Percentiles rank a stretch among this genome's conserved stretches.
These are phyloP conservation scores for Botia almorhae DNA, from an alignment of 2,797 vertebrate genomes.

Conservation along the genomic window DNA sequence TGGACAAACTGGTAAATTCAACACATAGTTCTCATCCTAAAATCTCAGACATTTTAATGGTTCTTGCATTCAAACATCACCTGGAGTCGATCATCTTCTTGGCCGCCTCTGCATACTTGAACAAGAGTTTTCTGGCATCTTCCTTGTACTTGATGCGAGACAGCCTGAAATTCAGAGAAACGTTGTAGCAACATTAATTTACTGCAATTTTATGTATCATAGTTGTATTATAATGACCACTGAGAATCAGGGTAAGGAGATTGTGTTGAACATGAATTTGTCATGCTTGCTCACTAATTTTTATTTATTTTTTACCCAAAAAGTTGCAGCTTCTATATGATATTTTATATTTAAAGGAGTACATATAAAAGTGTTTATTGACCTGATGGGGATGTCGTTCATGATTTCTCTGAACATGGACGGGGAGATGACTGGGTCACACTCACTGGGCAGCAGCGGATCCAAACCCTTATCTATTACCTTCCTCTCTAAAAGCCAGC, in stretches of 20 bases:
- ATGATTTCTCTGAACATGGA: slow-evolving; percentile 99
- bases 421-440: slow-evolving; percentile 91
- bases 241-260: too few species aligned
- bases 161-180: slow-evolving; percentile 76
- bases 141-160: slow-evolving; percentile 98
- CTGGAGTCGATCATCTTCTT: slow-evolving; percentile 97
- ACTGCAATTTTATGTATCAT: too few species aligned
- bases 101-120: slow-evolving; percentile 96
- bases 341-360: too few species aligned
- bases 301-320: too few species aligned
- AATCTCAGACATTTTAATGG: not conserved
- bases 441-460: slow-evolving; percentile 92
- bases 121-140: slow-evolving; percentile 92
- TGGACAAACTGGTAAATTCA: not conserved
- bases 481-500: slow-evolving; percentile 96
- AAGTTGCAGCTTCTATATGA: too few species aligned
- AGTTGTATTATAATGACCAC: too few species aligned
- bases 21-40: not conserved
- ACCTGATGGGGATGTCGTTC: slow-evolving; percentile 99
- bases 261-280: too few species aligned
- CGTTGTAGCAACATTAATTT: not conserved
- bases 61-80: slow-evolving; percentile 66
- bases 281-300: too few species aligned
- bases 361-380: not conserved
- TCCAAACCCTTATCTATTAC: slow-evolving; percentile 93